A percentile compares a stretch with the other conserved stretches of the same genome.
Evolutionary conservation across 1,140 invertebrate species (phyloP).

Genomic region (Drosophila parabipectinata): DNA sequence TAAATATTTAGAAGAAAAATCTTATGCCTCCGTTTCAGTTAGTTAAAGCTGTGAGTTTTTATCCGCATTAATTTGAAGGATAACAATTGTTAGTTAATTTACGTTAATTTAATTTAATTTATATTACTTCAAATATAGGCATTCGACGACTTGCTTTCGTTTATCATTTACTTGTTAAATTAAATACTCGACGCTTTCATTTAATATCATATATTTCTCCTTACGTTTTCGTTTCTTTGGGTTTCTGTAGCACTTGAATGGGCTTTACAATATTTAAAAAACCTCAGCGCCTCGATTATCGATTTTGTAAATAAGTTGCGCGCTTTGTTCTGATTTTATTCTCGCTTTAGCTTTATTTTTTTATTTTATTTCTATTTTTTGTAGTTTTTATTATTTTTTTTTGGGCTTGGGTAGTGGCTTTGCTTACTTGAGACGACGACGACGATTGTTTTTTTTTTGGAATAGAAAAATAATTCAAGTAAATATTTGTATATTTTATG

Average conservation of each 20-base stretch:
- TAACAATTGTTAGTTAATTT: slow-evolving; percentile 70
- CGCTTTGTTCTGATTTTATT: slow-evolving; percentile 42
- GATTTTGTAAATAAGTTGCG: slow-evolving; percentile 70
- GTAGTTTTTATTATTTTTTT: not conserved
- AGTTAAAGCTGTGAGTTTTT: slow-evolving; percentile 83
- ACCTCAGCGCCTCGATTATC: slow-evolving; percentile 62
- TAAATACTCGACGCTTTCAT: slow-evolving; percentile 50
- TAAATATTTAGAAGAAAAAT: slow-evolving; percentile 82
- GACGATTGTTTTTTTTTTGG: slow-evolving; percentile 69
- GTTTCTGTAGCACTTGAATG: slow-evolving; percentile 52
- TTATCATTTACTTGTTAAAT: slow-evolving; percentile 47
- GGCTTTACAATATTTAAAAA: slow-evolving; percentile 70
- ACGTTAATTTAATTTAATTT: slow-evolving; percentile 41
- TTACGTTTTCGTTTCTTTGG: slow-evolving; percentile 9
- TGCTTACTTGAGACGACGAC: slow-evolving; percentile 34
- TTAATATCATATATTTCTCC: slow-evolving; percentile 23
- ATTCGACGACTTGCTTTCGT: slow-evolving; percentile 55
- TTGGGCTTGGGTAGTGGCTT: slow-evolving; percentile 19
- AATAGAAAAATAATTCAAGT: slow-evolving; percentile 82
- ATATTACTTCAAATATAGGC: slow-evolving; percentile 69
- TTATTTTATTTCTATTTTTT: slow-evolving; percentile 11
- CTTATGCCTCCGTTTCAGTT: slow-evolving; percentile 78
- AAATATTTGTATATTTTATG: slow-evolving; percentile 72
- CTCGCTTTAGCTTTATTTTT: slow-evolving; percentile 37
- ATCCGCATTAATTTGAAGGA: slow-evolving; percentile 80